Evolutionary conservation across 2,888 invertebrate species (phyloP).

Genomic region (Allophyes oxyacanthae): DNA sequence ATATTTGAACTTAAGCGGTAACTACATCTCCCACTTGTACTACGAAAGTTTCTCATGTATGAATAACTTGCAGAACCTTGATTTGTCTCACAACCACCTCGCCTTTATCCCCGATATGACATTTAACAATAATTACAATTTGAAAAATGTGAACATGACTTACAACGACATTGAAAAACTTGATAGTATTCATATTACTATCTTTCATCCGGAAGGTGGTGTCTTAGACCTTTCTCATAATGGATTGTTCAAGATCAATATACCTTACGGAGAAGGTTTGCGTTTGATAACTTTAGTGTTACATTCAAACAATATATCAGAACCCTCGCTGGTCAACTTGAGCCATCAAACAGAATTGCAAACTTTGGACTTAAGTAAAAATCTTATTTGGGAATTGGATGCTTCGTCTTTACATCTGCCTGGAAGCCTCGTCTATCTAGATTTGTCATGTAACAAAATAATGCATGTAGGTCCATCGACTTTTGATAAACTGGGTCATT

Average conservation of each 20-base stretch:
- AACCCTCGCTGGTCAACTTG: conserved; percentile 68
- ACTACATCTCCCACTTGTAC: conserved; percentile 69
- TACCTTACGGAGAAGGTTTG: conserved; percentile 71
- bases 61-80: conserved; percentile 78
- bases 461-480: conserved; percentile 70
- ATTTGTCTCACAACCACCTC: conserved; percentile 76
- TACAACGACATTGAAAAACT: conserved; percentile 69
- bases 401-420: conserved; percentile 72
- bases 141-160: conserved; percentile 77
- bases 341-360: conserved; percentile 68
- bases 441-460: conserved; percentile 75
- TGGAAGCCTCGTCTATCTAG: conserved; percentile 62
- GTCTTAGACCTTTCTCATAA: conserved; percentile 80
- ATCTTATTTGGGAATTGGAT: conserved; percentile 68
- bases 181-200: conserved; percentile 67
- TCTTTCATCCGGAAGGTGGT: conserved; percentile 78
- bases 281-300: conserved; percentile 69
- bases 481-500: conserved; percentile 65
- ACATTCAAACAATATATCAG: conserved; percentile 74
- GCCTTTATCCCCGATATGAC: conserved; percentile 72
- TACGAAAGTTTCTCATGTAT: conserved; percentile 74
- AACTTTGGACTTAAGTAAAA: conserved; percentile 72
- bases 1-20: conserved; percentile 77
- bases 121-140: conserved; percentile 68
- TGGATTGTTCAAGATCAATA: conserved; percentile 65